Conservation (phyloP, 2,888 invertebrate genomes). For the Molanna angustata region DNA sequence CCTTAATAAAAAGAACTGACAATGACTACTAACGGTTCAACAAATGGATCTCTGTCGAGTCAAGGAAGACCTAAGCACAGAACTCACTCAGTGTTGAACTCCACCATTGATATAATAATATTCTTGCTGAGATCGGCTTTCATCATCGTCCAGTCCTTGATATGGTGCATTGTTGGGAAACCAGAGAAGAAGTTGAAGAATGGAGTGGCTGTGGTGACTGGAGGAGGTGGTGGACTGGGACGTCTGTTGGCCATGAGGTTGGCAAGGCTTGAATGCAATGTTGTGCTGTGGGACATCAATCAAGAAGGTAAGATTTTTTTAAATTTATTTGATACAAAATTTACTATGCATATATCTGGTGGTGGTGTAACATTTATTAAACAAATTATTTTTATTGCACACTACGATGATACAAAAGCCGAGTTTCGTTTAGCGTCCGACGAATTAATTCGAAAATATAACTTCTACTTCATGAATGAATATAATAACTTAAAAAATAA, state of each 20-base stretch:
- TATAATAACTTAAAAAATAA: too few species aligned
- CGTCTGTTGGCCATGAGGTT: constrained; percentile 72
- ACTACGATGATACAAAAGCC: too few species aligned
- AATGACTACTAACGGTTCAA: constrained; percentile 11
- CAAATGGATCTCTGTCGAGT: constrained; percentile 7
- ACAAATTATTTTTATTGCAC: too few species aligned
- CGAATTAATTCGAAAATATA: too few species aligned
- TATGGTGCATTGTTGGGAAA: constrained; percentile 59
- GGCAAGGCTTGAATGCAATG: constrained; percentile 71
- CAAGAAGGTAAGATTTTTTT: constrained; percentile 74
- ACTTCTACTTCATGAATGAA: too few species aligned
- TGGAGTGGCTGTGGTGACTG: constrained; percentile 82
- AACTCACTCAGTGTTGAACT: constrained; percentile 51
- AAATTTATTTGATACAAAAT: too few species aligned
- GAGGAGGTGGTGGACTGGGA: constrained; percentile 85
- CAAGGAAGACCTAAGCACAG: background rate
- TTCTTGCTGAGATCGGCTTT: constrained; percentile 52
- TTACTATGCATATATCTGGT: too few species aligned
- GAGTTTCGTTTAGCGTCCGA: too few species aligned
- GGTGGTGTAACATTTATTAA: too few species aligned
- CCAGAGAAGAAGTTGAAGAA: constrained; percentile 69
- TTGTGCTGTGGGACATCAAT: constrained; percentile 90
- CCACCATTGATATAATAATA: constrained; percentile 55
- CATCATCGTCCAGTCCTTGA: constrained; percentile 56
- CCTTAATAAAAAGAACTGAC: background rate